Evolutionary conservation across 2,113 vertebrate genomes (phyloP).

Genomic region (Blennius ocellaris): DNA sequence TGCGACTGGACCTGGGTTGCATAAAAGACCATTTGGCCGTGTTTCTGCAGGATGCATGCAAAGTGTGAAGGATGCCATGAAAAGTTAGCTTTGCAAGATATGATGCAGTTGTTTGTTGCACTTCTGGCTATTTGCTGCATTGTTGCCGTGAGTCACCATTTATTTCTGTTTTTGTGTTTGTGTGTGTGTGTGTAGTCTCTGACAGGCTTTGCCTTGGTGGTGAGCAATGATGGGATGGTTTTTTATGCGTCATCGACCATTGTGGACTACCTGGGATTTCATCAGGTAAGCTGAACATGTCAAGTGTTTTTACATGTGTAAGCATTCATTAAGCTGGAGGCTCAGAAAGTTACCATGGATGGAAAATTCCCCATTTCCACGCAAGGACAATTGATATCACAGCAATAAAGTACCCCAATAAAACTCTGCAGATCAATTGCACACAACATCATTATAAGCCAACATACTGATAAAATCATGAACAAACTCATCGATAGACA

Average conservation of each 20-base stretch:
- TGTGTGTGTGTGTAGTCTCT: constrained; percentile 87
- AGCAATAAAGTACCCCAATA: no score
- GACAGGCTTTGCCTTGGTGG: constrained; percentile 93
- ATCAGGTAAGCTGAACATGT: constrained; percentile 87
- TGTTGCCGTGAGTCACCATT: constrained; percentile 18
- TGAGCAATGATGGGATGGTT: constrained; percentile 95
- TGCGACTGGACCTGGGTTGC: not conserved
- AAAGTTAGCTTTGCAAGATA: constrained; percentile 8
- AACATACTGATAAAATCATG: no score
- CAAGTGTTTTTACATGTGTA: not conserved
- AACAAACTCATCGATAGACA: no score
- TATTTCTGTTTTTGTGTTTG: constrained; percentile 18
- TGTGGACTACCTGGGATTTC: constrained; percentile 95
- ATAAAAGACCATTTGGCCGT: constrained; percentile 6
- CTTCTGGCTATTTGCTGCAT: constrained; percentile 37
- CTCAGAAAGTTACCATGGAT: no score
- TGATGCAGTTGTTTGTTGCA: constrained; percentile 40
- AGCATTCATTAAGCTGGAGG: no score
- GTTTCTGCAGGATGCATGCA: not conserved
- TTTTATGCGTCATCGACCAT: constrained; percentile 97
- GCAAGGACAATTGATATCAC: no score
- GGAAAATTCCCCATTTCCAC: no score
- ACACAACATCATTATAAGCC: no score
- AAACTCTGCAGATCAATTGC: no score
- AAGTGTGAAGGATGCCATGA: not conserved